Evolutionary conservation across 2,797 vertebrate species (phyloP).

Genomic region (Schizopygopsis malacanthus): DNA sequence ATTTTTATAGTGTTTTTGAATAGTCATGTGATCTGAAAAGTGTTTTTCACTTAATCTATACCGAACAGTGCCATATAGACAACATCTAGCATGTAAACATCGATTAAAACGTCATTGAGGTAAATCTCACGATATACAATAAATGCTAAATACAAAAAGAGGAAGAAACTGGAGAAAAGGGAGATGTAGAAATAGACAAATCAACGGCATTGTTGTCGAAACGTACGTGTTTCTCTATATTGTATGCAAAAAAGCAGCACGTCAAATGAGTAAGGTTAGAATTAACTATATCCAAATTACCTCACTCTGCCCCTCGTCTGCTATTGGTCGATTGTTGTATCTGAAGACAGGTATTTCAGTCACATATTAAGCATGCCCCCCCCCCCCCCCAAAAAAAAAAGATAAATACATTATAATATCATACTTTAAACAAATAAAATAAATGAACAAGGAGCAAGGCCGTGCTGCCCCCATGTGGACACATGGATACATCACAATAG

Average conservation of each 20-base stretch:
- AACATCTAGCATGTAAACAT: neutral
- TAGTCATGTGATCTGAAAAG: neutral
- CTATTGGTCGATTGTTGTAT: neutral
- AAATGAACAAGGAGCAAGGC: neutral
- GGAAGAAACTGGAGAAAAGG: neutral
- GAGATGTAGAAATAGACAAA: neutral
- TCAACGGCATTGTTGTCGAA: neutral
- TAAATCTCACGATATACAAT: neutral
- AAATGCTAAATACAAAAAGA: neutral
- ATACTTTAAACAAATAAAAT: neutral
- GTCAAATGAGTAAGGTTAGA: neutral
- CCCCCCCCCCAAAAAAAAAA: neutral
- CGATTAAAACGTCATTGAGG: neutral
- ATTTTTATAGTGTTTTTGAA: neutral
- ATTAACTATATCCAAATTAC: neutral
- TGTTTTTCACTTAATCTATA: neutral
- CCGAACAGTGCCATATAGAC: neutral
- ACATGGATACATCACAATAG: neutral
- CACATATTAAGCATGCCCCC: neutral
- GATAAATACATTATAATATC: neutral
- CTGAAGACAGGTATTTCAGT: neutral
- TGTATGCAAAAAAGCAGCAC: neutral
- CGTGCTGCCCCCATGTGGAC: conserved; percentile 48
- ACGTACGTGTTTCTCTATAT: neutral
- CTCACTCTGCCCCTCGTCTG: neutral